Evolutionary conservation across 2,797 vertebrate species (phyloP), one percentile per base, ranked within the genome.

Genomic region (Takifugu ocellatus): DNA sequence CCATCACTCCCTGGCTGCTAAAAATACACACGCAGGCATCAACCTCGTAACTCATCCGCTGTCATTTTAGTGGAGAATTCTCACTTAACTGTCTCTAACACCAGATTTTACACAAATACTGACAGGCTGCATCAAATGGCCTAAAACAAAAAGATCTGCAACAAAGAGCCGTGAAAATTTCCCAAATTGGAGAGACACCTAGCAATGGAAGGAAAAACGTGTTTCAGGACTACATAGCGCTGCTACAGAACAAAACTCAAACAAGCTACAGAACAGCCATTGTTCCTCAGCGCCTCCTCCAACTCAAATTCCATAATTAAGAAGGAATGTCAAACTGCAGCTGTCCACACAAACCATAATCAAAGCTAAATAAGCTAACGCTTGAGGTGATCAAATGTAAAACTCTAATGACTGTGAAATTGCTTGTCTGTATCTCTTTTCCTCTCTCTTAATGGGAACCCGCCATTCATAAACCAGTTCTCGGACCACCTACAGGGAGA

Each of bases 231-330:
- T 66, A 60, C 72, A 44, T 68, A 62, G 49, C 43, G 59, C 55
- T 63, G 47, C 79, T 86, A 74, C 68, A 83, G 88, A 86, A 90
- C 90, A 86, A 88, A 91, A 88, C 70, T 61, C 72, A 68, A 66
- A 81, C 27, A 7, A 29, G 36, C 12, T 5, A 86, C 79, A 75
- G 83, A 68, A 74, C 74, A 86, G 70, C 81, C 78, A 86, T 88
- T 87, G 84, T 89, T 89, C 65, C 57, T 66, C 70, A 72, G 72
- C 52, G 45, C 75, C 71, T 81, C 81, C 79, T 86, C 88, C 79
- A 77, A 84, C 78, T 82, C 87, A 77, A 84, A 89, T 88, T 89
- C 84, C 83, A 87, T 87, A 91, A 91, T 92, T 89, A 90, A 82
- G 73, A 47, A 81, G 84, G 89, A 92, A 91, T 89, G 89, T 86